Conservation (phyloP, 2,888 invertebrate genomes). For the Polydrusus pterygomalis region DNA sequence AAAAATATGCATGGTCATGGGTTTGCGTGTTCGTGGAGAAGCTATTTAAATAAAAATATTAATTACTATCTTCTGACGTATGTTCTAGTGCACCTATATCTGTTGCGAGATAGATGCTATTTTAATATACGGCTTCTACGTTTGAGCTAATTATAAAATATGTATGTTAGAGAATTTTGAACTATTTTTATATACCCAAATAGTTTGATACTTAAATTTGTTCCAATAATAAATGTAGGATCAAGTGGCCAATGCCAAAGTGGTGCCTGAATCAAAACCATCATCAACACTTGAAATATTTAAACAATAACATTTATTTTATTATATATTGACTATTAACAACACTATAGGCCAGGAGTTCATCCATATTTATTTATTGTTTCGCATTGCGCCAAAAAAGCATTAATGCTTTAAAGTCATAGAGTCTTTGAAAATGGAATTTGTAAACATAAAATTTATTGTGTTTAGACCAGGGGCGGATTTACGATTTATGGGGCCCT, state of each 20-base stretch:
- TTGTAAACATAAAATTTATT: no score
- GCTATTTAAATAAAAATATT: constrained; percentile 15
- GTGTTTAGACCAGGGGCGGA: no score
- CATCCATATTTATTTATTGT: no score
- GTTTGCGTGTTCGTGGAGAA: constrained; percentile 11
- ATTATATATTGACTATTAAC: no score
- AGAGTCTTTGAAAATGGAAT: no score
- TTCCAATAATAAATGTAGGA: constrained; percentile 16
- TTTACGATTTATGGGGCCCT: no score
- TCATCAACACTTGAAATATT: no score
- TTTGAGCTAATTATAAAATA: constrained; percentile 46
- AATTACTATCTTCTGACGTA: constrained; percentile 24
- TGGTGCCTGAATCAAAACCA: no score
- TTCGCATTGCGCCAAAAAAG: no score
- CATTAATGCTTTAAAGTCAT: no score
- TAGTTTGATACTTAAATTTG: constrained; percentile 19
- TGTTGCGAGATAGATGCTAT: constrained; percentile 23
- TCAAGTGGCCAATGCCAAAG: not conserved
- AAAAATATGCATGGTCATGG: constrained; percentile 11
- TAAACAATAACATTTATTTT: no score
- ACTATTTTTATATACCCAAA: constrained; percentile 33
- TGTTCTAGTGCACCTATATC: constrained; percentile 20
- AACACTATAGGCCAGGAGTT: no score
- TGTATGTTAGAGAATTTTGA: constrained; percentile 35
- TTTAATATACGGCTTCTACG: constrained; percentile 28